Evolutionary conservation across 1,140 invertebrate genomes (phyloP), one percentile per base, ranked within the genome.

Genomic region (Trachymyrmex septentrionalis): DNA sequence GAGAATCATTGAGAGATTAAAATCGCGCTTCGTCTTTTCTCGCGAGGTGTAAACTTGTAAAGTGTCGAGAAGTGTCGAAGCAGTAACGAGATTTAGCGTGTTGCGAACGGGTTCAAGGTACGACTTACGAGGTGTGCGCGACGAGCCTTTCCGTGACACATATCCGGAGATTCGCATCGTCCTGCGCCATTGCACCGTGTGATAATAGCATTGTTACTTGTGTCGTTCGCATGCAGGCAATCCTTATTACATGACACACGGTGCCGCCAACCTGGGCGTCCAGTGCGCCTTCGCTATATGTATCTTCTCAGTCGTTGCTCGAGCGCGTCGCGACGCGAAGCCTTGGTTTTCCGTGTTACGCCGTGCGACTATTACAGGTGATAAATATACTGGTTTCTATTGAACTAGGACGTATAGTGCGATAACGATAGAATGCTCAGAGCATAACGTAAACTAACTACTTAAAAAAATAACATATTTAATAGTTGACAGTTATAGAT

Each of bases 121-220:
- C 61, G 30, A 34, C 30, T 34, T 34, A 34, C 30, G 38, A n/a
- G 77, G 81, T 44, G 38, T 48, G 66, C 77, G 86, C 73, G 82
- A 67, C 44, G 63, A 89, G 85, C 57, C 86, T 91, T 69, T 87
- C 86, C 66, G 75, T 81, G 81, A 57, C 61, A 71, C 57, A 81
- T 71, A 63, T 90, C 59, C 92, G 91, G 86, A 89, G 88, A 88
- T 92, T 86, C 88, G 76, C 82, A 87, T 86, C 87, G 88, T 93
- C 91, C 92, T 92, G 94, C 94, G 93, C 92, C 90, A 91, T 90
- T 93, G 92, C 87, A 78, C 82, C 38, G 82, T 92, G 89, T 90
- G 94, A 94, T 95, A 95, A 95, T 94, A 85, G 92, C 90, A 95
- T 95, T 93, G 94, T 94, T 93, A 92, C 71, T 81, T 89, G 90